Evolutionary conservation across 2,113 vertebrate genomes (phyloP).

Genomic region (Nansenia antarctica): DNA sequence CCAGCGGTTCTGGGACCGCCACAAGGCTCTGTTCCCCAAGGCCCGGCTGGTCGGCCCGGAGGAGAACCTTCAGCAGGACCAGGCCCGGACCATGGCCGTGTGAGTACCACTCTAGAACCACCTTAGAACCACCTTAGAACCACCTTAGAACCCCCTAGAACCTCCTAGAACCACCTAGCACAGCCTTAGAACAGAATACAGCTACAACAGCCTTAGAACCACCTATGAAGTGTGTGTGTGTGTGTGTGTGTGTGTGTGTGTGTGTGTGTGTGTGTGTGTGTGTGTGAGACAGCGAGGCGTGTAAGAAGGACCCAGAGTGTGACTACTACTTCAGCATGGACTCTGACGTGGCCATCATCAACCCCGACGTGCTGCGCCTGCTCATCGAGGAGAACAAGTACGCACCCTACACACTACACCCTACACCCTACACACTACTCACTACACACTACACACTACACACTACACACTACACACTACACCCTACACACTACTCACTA

Average conservation of each 20-base stretch:
- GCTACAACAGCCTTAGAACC: not conserved
- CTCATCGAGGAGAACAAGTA: constrained; percentile 81
- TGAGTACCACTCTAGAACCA: constrained; percentile 50
- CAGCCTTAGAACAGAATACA: not conserved
- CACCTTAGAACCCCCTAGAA: not conserved
- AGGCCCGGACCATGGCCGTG: constrained; percentile 81
- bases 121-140: too few species aligned
- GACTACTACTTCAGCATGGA: constrained; percentile 83
- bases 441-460: not conserved
- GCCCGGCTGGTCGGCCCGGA: constrained; percentile 76
- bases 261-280: constrained; percentile 24
- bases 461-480: not conserved
- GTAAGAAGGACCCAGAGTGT: constrained; percentile 71
- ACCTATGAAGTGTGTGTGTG: not conserved
- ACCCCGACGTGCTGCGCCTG: constrained; percentile 65
- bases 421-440: not conserved
- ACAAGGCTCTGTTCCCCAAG: constrained; percentile 63
- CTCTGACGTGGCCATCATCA: constrained; percentile 69
- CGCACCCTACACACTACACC: not conserved
- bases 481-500: not conserved
- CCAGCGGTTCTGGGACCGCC: constrained; percentile 63
- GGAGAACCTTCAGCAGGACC: constrained; percentile 71
- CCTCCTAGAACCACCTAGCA: not conserved
- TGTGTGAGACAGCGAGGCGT: constrained; percentile 70
- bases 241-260: constrained; percentile 18